Conservation (phyloP, 2,113 vertebrate species). For the Paramormyrops kingsleyae region DNA sequence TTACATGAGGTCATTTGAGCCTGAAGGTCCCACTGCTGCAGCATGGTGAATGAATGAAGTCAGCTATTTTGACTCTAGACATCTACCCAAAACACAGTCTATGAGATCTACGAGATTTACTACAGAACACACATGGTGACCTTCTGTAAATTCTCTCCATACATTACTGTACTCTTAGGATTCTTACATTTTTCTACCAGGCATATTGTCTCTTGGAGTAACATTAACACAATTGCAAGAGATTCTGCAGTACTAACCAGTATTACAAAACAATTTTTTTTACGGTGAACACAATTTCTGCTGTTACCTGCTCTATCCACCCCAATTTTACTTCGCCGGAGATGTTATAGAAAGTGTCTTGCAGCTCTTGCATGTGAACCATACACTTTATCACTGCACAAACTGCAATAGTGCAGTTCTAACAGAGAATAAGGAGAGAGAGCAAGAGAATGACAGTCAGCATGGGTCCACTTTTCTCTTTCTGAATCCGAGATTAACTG, state of each 20-base stretch:
- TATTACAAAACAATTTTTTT: neutral
- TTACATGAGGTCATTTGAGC: neutral
- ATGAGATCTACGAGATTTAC: neutral
- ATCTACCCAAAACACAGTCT: neutral
- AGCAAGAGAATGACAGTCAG: neutral
- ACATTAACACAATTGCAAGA: neutral
- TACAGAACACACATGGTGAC: neutral
- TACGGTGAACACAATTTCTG: neutral
- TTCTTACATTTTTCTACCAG: neutral
- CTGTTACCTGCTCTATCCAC: slow-evolving; percentile 65
- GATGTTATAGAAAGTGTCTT: slow-evolving; percentile 47
- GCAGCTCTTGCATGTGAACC: slow-evolving; percentile 33
- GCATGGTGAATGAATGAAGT: neutral
- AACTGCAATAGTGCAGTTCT: slow-evolving; percentile 64
- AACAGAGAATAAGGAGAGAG: neutral
- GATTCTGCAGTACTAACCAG: neutral
- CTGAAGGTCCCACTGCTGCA: neutral
- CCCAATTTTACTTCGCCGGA: slow-evolving; percentile 60
- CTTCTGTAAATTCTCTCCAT: neutral
- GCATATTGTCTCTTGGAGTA: neutral
- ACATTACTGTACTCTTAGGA: neutral
- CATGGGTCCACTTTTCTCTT: neutral
- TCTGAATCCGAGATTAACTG: neutral
- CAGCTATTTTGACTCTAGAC: neutral
- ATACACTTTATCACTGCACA: slow-evolving; percentile 38